Evolutionary conservation across 2,797 vertebrate species (phyloP).

Genomic region (Columba guinea): DNA sequence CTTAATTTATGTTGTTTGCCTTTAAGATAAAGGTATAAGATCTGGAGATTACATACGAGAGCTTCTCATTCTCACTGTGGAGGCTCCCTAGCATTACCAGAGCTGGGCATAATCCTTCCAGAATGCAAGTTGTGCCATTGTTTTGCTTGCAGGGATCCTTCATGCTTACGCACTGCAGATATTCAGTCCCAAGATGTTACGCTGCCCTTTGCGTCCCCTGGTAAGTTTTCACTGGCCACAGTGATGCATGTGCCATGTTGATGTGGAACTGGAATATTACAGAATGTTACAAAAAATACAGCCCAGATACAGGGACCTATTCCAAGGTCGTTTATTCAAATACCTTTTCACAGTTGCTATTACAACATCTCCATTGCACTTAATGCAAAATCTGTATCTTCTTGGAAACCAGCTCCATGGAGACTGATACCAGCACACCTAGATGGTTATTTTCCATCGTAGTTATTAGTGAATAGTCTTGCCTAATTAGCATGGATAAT

Average conservation of each 20-base stretch:
- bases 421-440: not conserved
- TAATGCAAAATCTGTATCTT: not conserved
- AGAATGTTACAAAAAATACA: not conserved
- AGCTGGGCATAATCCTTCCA: not conserved
- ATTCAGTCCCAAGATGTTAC: constrained; percentile 33
- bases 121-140: not conserved
- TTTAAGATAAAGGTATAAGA: not conserved
- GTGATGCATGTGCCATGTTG: not conserved
- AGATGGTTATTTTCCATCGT: not conserved
- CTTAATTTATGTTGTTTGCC: not conserved
- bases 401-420: not conserved
- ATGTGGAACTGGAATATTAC: not conserved
- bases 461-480: not conserved
- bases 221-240: constrained; percentile 71
- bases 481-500: not conserved
- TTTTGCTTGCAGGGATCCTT: constrained; percentile 75
- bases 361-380: not conserved
- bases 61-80: not conserved
- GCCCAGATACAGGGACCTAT: not conserved
- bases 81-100: not conserved
- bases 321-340: not conserved
- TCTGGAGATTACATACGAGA: not conserved
- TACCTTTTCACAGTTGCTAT: not conserved
- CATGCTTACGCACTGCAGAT: constrained; percentile 40
- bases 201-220: constrained; percentile 44